Conservation (phyloP, 1,140 invertebrate genomes). For the Bombus fervidus region DNA sequence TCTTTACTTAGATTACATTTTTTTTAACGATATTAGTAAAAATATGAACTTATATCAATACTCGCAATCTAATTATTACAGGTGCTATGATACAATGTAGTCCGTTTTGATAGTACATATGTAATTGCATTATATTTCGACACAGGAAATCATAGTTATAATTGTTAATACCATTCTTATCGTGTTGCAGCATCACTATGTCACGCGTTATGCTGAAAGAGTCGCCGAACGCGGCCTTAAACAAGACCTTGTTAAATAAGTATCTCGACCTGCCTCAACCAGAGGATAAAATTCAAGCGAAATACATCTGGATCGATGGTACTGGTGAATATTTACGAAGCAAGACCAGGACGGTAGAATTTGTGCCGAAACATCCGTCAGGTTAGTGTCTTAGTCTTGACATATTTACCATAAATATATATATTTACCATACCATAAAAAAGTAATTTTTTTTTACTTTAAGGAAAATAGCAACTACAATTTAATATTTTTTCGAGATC, state of each 20-base stretch:
- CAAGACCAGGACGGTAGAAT: constrained; percentile 94
- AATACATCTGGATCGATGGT: constrained; percentile 98
- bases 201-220: constrained; percentile 83
- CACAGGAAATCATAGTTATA: not conserved
- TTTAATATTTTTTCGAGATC: too few relatives aligned
- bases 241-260: constrained; percentile 88
- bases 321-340: constrained; percentile 93
- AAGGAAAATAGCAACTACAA: too few relatives aligned
- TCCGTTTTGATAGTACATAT: not conserved
- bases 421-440: not conserved
- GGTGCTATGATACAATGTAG: too few relatives aligned
- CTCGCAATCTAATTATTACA: not conserved
- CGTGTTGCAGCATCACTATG: constrained; percentile 76
- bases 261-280: constrained; percentile 91
- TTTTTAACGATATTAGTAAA: too few relatives aligned
- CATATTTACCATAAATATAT: not conserved
- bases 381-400: constrained; percentile 76
- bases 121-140: not conserved
- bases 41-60: too few relatives aligned
- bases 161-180: constrained; percentile 3
- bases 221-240: constrained; percentile 88
- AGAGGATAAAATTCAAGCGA: constrained; percentile 90
- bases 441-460: not conserved
- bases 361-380: constrained; percentile 88
- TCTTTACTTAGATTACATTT: too few relatives aligned